phyloP scores from a whole-genome alignment of 2,797 vertebrate genomes.

The Liasis olivaceus region DNA sequence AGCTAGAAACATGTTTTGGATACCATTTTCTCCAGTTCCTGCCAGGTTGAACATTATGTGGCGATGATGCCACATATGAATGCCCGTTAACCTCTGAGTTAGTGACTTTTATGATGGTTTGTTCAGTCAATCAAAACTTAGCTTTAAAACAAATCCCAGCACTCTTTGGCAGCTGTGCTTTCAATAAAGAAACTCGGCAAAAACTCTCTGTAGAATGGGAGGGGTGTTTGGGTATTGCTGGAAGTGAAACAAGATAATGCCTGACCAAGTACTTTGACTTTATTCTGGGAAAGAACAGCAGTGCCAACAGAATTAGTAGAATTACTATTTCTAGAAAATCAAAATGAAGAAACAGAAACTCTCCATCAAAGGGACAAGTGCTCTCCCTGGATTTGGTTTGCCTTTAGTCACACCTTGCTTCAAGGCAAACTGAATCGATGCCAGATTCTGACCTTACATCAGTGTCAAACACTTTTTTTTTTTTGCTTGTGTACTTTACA shows the following conservation, averaged over 20 bases:
- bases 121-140: not conserved
- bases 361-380: slow-evolving; percentile 30
- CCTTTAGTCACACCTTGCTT: slow-evolving; percentile 23
- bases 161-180: not conserved
- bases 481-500: not conserved
- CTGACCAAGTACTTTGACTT: not conserved
- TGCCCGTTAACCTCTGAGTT: slow-evolving; percentile 11
- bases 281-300: slow-evolving; percentile 15
- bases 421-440: slow-evolving; percentile 38
- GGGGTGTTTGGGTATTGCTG: not conserved
- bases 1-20: fast-evolving
- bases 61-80: not conserved
- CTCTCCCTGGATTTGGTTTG: not conserved
- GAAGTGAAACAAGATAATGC: not conserved
- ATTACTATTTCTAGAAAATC: slow-evolving; percentile 39
- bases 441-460: not conserved
- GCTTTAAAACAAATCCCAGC: not conserved
- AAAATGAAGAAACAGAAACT: slow-evolving; percentile 25
- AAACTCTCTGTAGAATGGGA: not conserved
- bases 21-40: not conserved
- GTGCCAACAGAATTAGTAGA: slow-evolving; percentile 27
- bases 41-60: not conserved
- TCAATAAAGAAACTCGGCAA: not conserved
- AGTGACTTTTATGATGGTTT: not conserved
- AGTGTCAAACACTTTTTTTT: not conserved